Conservation (phyloP, 2,797 vertebrate genomes). For the Micropoecilia bifurca region DNA sequence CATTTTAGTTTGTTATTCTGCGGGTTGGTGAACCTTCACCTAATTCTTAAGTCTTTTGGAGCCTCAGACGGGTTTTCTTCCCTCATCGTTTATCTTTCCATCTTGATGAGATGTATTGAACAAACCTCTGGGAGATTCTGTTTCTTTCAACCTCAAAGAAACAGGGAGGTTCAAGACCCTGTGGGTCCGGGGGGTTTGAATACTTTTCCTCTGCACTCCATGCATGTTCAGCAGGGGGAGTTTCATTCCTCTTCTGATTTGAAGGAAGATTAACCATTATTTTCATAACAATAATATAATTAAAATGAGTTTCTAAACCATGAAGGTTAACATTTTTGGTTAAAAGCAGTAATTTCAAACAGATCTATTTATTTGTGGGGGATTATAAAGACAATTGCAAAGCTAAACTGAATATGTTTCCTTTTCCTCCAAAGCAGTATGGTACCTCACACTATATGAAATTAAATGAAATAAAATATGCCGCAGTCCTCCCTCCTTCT, state of each 20-base stretch:
- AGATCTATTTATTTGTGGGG: not conserved
- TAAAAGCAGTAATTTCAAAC: not conserved
- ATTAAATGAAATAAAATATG: not conserved
- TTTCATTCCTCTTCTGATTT: not conserved
- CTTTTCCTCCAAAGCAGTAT: not conserved
- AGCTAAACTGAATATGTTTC: not conserved
- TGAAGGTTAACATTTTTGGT: not conserved
- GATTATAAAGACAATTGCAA: not conserved
- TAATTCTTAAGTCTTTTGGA: not conserved
- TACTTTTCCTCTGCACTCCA: not conserved
- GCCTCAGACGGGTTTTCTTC: not conserved
- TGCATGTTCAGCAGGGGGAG: not conserved
- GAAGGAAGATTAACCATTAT: not conserved
- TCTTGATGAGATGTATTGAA: not conserved
- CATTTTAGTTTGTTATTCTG: not conserved
- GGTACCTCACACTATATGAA: not conserved
- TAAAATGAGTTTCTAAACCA: not conserved
- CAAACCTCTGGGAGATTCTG: not conserved
- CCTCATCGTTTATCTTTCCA: not conserved
- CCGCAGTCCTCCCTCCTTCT: not conserved
- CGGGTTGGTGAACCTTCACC: not conserved
- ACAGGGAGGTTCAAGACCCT: too few species aligned
- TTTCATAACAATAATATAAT: not conserved
- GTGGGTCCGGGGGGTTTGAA: not conserved
- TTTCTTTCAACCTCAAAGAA: not conserved